Evolutionary conservation across 2,113 vertebrate genomes (phyloP).

Genomic region (Tragelaphus imberbis): DNA sequence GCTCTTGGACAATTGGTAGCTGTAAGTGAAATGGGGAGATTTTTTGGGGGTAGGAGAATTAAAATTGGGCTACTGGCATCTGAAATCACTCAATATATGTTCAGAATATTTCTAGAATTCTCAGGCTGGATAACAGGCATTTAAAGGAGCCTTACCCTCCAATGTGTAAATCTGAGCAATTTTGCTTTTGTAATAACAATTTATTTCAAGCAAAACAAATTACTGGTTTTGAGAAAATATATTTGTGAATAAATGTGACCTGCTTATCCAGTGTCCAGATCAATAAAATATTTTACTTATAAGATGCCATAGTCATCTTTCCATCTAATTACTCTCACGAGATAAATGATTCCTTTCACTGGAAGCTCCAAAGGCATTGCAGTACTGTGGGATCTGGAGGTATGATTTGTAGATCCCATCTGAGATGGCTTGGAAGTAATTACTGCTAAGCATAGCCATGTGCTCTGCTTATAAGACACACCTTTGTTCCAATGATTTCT

Average conservation of each 20-base stretch:
- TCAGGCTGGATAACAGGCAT: neutral
- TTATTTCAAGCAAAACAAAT: slow-evolving; percentile 9
- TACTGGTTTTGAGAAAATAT: slow-evolving; percentile 21
- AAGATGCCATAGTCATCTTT: neutral
- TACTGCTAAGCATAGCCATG: neutral
- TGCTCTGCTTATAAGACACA: neutral
- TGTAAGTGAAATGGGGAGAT: neutral
- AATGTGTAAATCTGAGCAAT: neutral
- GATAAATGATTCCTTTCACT: slow-evolving; percentile 1
- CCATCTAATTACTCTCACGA: neutral
- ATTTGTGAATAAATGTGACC: slow-evolving; percentile 26
- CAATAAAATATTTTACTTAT: neutral
- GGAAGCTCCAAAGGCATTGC: neutral
- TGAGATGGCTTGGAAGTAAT: slow-evolving; percentile 12
- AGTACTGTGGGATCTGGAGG: neutral
- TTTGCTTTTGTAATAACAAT: neutral
- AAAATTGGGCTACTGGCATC: neutral
- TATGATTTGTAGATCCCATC: neutral
- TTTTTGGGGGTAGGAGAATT: neutral
- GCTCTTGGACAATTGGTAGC: neutral
- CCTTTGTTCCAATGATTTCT: neutral
- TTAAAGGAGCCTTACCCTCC: neutral
- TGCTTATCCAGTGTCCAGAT: neutral
- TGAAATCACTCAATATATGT: neutral
- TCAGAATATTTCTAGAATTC: neutral